A percentile compares a stretch with the other conserved stretches of the same genome.
Conservation (phyloP, 2,113 vertebrate species). For the Choloepus hoffmanni region DNA sequence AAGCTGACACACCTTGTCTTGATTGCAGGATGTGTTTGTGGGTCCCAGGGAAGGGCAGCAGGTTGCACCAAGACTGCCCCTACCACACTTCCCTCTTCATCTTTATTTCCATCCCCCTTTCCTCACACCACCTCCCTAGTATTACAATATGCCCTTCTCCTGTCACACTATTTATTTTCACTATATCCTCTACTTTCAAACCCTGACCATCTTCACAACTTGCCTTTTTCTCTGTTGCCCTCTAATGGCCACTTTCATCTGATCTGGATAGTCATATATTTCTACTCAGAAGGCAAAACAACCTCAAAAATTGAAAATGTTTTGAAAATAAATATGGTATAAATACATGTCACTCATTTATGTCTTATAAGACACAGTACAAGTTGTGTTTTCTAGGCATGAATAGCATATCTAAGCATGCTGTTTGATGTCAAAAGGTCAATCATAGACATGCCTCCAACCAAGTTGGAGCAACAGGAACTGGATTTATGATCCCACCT, state of each 20-base stretch:
- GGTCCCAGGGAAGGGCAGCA: too few relatives aligned
- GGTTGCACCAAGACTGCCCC: too few relatives aligned
- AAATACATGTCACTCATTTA: background rate
- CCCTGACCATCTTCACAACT: background rate
- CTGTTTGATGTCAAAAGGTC: conserved; percentile 13
- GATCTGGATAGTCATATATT: background rate
- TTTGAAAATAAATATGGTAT: background rate
- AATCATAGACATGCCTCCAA: background rate
- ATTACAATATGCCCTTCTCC: background rate
- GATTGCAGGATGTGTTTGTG: too few relatives aligned
- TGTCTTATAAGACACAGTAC: background rate
- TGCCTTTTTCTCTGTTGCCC: background rate
- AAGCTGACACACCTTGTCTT: too few relatives aligned
- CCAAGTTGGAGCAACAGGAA: background rate
- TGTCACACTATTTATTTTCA: background rate
- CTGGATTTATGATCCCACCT: background rate
- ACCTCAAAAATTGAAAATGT: background rate
- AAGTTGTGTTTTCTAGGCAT: background rate
- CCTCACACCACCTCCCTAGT: background rate
- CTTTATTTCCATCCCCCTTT: background rate
- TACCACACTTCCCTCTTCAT: background rate
- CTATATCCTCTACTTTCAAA: background rate
- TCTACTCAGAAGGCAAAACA: conserved; percentile 19
- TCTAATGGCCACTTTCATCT: background rate
- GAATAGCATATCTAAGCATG: background rate